A percentile compares a stretch with the other conserved stretches of the same genome.
These are phyloP conservation scores for Lateolabrax maculatus DNA, from an alignment of 2,797 vertebrate genomes.

Conservation along the genomic window DNA sequence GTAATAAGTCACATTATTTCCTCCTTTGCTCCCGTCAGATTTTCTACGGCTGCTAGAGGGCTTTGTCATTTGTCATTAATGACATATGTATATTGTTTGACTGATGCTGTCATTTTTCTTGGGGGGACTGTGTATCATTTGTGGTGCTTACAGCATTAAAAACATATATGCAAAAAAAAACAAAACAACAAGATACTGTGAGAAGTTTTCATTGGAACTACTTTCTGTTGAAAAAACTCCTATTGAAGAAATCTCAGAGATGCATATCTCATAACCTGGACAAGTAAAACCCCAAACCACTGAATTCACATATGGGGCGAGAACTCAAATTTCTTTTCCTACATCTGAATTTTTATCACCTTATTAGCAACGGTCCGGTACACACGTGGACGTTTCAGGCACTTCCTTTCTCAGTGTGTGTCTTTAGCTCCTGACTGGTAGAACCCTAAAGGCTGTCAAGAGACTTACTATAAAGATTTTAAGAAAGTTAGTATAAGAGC, in stretches of 20 bases:
- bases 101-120: neutral
- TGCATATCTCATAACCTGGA: neutral
- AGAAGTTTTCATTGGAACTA: neutral
- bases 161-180: no score
- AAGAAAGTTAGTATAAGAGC: neutral
- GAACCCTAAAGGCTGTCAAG: neutral
- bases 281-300: neutral
- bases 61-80: no score
- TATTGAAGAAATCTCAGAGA: neutral
- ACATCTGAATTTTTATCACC: slow-evolving; percentile 11
- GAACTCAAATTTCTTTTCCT: neutral
- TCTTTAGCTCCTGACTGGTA: neutral
- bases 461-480: neutral
- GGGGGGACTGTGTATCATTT: neutral
- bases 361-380: slow-evolving; percentile 29
- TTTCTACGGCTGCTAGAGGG: no score
- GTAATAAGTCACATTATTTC: neutral
- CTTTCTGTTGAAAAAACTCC: neutral
- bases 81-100: neutral
- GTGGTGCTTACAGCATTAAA: neutral
- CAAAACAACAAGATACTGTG: no score
- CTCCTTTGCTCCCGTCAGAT: neutral
- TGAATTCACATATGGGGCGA: slow-evolving; percentile 1
- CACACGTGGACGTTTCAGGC: neutral
- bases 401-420: neutral